Base-by-base conservation (phyloP, 2,888 invertebrate genomes). In the Odontothrips loti region DNA sequence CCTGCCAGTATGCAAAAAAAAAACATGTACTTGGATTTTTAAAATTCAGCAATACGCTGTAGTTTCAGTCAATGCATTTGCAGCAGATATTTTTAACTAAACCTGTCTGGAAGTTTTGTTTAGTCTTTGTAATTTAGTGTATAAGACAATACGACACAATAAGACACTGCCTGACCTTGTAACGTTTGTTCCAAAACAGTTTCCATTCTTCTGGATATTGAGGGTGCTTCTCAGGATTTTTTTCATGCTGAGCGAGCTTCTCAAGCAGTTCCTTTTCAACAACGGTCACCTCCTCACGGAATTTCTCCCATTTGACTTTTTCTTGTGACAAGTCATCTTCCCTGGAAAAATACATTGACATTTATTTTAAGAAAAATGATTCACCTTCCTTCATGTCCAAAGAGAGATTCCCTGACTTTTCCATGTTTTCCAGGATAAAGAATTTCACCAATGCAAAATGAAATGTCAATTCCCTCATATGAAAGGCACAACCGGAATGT, bases 141-240 rank as follows among this genome's bases (percentile, higher is more conserved):
- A n/a, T n/a, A n/a, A n/a, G n/a, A n/a, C n/a, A n/a, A n/a, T n/a
- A n/a, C n/a, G n/a, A n/a, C n/a, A n/a, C n/a, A n/a, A n/a, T n/a
- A n/a, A n/a, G n/a, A n/a, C n/a, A n/a, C n/a, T n/a, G n/a, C n/a
- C 85, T 88, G 87, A 95, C 94, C 86, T 94, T 94, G 86, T 94
- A 95, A 0, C 95, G 91, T 15, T 91, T 89, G 86, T 95, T 95
- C 96, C 96, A 96, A 86, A 95, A 96, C 86, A 92, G 93, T 86
- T 95, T 95, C 96, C 96, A 96, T 86, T 96, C 96, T 79, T 95
- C 94, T 0, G 94, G 93, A 86, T 96, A 96, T 4, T 93, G 90
- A 0, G 96, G 96, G 88, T 96, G 96, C 84, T 95, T 95, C 86
- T 96, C 96, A 0, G 96, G 96, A 85, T 94, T 94, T 85, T 94